Base-by-base conservation (phyloP, 2,888 invertebrate genomes). In the Congeria kusceri region DNA sequence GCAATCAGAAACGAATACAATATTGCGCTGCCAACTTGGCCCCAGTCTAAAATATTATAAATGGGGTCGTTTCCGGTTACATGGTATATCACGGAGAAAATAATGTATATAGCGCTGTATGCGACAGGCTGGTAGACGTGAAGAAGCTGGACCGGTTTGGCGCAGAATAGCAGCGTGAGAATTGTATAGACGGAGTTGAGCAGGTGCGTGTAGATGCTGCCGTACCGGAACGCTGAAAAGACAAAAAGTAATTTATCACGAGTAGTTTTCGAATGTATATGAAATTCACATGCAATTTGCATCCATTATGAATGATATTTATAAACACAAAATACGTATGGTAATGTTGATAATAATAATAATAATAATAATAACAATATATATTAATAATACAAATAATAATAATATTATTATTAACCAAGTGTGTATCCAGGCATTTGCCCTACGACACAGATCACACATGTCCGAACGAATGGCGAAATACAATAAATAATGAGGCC, bases 11-110 rank as follows among this genome's bases (percentile, higher is more conserved):
- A 11, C 1, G 59, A 25, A 4, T 78, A 9, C 20, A 67, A 27
- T 11, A 57, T 47, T 11, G 86, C 57, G 9, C n/a, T 70, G 23
- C 71, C 76, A 0, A 77, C 29, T 5, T 80, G 57, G 44, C 59
- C 61, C 86, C 86, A 88, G 69, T 88, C 80, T 46, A 86, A 58
- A 7, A 78, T 58, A 15, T 29, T 59, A 62, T 88, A 88, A 59
- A 88, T 77, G 0, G 67, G 64, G 15, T 70, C 77, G n/a, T 81
- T 82, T 0, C 86, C 86, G 9, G 77, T 63, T 13, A 63, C 65
- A 18, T 81, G 78, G 63, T 86, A 87, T 32, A 86, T 83, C 3
- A 79, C 62, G 25, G 83, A 74, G 65, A 88, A 88, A 13, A 86
- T 29, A 9, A 71, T 9, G 57, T 87, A 88, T 11, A 83, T n/a